These are phyloP conservation scores for Linnaemya vulpina DNA, from an alignment of 2,888 invertebrate genomes.

Conservation along the genomic window DNA sequence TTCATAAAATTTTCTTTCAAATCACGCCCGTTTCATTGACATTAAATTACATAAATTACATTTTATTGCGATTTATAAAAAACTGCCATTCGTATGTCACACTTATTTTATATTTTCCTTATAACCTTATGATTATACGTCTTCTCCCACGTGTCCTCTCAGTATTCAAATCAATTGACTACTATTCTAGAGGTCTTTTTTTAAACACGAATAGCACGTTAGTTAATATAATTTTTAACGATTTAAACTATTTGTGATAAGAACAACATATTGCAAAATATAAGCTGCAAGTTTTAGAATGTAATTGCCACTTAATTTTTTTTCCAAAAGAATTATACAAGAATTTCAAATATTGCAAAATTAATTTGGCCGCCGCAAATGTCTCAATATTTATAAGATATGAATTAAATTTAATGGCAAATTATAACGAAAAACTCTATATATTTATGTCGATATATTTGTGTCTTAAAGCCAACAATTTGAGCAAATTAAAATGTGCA, in stretches of 20 bases:
- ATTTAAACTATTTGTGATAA: slow-evolving; percentile 39
- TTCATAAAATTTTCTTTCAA: too few relatives aligned
- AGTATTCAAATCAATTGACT: too few relatives aligned
- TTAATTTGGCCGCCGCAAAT: slow-evolving; percentile 13
- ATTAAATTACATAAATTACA: too few relatives aligned
- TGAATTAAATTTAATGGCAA: slow-evolving; percentile 36
- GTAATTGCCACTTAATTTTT: too few relatives aligned
- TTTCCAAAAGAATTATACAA: too few relatives aligned
- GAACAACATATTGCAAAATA: slow-evolving; percentile 48
- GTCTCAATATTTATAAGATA: slow-evolving; percentile 41
- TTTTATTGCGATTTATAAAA: too few relatives aligned
- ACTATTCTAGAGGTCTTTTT: not conserved
- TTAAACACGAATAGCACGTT: not conserved
- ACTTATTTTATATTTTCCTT: too few relatives aligned
- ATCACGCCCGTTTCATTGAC: too few relatives aligned
- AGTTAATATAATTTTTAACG: not conserved
- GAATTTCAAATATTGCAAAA: not conserved
- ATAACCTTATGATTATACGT: too few relatives aligned
- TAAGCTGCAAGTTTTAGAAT: slow-evolving; percentile 8
- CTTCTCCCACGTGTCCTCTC: too few relatives aligned
- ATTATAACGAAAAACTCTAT: not conserved
- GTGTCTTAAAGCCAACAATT: slow-evolving; percentile 1
- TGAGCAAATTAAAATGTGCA: slow-evolving; percentile 6
- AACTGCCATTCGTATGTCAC: too few relatives aligned
- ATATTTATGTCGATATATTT: slow-evolving; percentile 43